Evolutionary conservation across 2,113 vertebrate species (phyloP), one percentile per base, ranked within the genome.

Genomic region (Microtus richardsoni): DNA sequence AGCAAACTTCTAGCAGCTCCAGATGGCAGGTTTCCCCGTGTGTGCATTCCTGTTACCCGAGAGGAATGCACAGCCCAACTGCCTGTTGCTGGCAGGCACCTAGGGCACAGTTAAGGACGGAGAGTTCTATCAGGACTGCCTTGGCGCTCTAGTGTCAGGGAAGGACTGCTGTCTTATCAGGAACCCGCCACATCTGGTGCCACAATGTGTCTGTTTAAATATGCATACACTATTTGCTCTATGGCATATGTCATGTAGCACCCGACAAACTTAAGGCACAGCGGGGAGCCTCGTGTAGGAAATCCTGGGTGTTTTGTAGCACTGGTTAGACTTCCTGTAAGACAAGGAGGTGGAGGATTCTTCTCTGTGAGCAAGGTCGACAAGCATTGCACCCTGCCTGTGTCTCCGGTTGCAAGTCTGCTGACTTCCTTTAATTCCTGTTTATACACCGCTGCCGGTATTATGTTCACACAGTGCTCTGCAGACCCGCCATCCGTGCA

Each of bases 181-280:
- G 33, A 62, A 30, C 28, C 88, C 2, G 4, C 3, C 71, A 86
- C 7, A 41, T 52, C n/a, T n/a, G 28, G 70, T 5, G 11, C 22
- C 49, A 39, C 2, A 0, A 19, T 1, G 26, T 58, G 7, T 60
- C 58, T 5, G 44, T 14, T 16, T 47, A 88, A 52, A 74, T 21
- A 47, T 89, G 36, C 54, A 39, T 19, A 74, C 30, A 0, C 0
- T 26, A 47, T 54, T 7, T 30, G 52, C 26, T n/a, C 1, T 52
- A 36, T 80, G 44, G 36, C 39, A 49, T 39, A 4, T 28, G 36
- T 2, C 30, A 33, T 30, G 4, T 0, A 17, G 4, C 39, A 73
- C 62, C 10, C 0, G 0, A 21, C n/a, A 44, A 47, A 19, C 36
- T 39, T 16, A n/a, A 9, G 16, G 60, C 5, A 1, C 0, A 41